Evolutionary conservation across 2,888 invertebrate genomes (phyloP), one percentile per base, ranked within the genome.

Genomic region (Dryococelus australis): DNA sequence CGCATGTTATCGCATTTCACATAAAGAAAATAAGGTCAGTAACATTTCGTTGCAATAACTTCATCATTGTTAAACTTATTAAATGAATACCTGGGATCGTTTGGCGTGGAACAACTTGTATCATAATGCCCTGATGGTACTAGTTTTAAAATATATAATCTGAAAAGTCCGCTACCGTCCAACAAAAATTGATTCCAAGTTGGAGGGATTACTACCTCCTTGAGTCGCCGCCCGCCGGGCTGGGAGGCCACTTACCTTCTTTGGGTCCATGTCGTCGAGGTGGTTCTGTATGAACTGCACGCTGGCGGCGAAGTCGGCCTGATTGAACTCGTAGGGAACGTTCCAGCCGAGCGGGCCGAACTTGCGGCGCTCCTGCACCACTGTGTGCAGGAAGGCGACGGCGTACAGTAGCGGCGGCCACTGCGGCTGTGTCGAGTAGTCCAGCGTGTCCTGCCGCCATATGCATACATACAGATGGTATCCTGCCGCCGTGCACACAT

Each of bases 311-410:
- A 98, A 98, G 92, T 99, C 99, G 0, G 99, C 97, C 93, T 99
- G 98, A 93, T 98, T 98, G 92, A 99, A 99, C 92, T 99, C 99
- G 91, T 99, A 99, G 0, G 98, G 98, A 89, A 99, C 94, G 92
- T 99, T 99, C 99, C 99, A 99, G 13, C 99, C 99, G 24, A 99
- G 94, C 0, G 99, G 98, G 0, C 99, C 99, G 91, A 98, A 99
- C 93, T 99, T 99, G 89, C 99, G 94, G 89, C 99, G 94, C 92
- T 99, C 99, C 93, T 99, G 98, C 0, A 99, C 96, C 47, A 99
- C 97, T 0, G 98, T 99, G 90, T 99, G 99, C 53, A 99, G 93
- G 93, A 99, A 99, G 43, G 98, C 98, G 0, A 99, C 98, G 0
- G 98, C 97, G 90, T 98, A 99, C 26, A 99, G 93, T 87, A 99